Evolutionary conservation across 37 sponge, comb jelly and placozoan genomes (phyloP).

Genomic region (Spongilla lacustris): DNA sequence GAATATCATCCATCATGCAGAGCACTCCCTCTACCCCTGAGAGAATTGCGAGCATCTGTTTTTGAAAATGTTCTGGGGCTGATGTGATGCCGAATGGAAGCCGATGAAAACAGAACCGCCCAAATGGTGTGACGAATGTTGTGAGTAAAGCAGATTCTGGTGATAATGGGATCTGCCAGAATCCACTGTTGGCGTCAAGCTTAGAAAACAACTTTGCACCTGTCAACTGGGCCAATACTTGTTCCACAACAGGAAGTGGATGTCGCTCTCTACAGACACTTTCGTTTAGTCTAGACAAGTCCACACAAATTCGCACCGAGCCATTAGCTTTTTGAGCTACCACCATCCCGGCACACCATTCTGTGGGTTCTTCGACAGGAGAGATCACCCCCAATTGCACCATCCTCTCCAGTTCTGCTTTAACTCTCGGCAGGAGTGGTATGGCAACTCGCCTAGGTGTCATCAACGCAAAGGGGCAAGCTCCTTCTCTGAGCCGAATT

Average conservation of each 20-base stretch:
- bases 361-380: constrained; percentile 29
- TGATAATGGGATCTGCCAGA: constrained; percentile 49
- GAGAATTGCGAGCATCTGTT: constrained; percentile 23
- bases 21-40: constrained; percentile 27
- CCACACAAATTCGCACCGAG: constrained; percentile 53
- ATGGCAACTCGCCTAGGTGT: constrained; percentile 50
- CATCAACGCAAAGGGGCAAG: constrained; percentile 21
- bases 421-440: constrained; percentile 29
- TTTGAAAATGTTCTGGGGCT: constrained; percentile 54
- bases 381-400: constrained; percentile 43
- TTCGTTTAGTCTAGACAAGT: constrained; percentile 50
- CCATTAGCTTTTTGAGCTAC: constrained; percentile 42
- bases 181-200: constrained; percentile 59
- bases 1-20: constrained; percentile 46
- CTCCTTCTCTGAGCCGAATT: constrained; percentile 25
- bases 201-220: constrained; percentile 48
- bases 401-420: constrained; percentile 41
- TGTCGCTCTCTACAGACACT: constrained; percentile 52
- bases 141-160: constrained; percentile 46
- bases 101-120: constrained; percentile 48
- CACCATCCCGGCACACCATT: constrained; percentile 64
- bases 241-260: constrained; percentile 55
- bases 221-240: constrained; percentile 36
- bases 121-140: constrained; percentile 64
- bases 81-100: constrained; percentile 58